A percentile compares a stretch with the other conserved stretches of the same genome.
Evolutionary conservation across 2,113 vertebrate genomes (phyloP).

Genomic region (Sturnus vulgaris): DNA sequence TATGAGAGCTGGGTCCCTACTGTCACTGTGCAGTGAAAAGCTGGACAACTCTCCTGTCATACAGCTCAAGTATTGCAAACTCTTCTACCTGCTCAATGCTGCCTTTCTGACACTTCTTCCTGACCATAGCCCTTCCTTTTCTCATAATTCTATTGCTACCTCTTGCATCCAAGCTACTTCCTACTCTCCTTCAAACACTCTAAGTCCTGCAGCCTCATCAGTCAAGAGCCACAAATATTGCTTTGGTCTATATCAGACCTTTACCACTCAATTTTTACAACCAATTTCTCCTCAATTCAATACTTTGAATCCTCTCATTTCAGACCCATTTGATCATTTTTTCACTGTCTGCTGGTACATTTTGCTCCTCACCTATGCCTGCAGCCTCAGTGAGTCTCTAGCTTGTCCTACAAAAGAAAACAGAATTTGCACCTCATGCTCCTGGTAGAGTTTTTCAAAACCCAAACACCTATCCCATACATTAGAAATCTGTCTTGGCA

Average conservation of each 20-base stretch:
- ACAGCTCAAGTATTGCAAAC: background rate
- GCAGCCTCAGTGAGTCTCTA: background rate
- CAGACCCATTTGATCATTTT: background rate
- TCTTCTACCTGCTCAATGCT: background rate
- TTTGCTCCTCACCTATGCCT: background rate
- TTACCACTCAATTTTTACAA: background rate
- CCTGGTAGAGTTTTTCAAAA: background rate
- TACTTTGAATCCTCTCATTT: background rate
- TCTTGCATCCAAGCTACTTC: background rate
- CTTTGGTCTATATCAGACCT: background rate
- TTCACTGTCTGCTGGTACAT: background rate
- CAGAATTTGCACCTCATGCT: background rate
- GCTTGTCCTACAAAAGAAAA: background rate
- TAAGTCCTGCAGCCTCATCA: background rate
- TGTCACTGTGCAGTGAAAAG: background rate
- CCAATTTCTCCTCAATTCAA: background rate
- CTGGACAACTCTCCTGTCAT: background rate
- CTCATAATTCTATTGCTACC: background rate
- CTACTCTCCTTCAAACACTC: background rate
- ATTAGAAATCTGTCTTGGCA: background rate
- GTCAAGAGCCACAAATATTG: background rate
- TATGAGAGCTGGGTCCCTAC: background rate
- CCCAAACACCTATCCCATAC: background rate
- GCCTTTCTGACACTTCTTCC: background rate
- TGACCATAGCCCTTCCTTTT: background rate